A percentile compares a stretch with the other conserved stretches of the same genome.
Conservation (phyloP, 2,888 invertebrate species). For the Diadegma fenestrale region DNA sequence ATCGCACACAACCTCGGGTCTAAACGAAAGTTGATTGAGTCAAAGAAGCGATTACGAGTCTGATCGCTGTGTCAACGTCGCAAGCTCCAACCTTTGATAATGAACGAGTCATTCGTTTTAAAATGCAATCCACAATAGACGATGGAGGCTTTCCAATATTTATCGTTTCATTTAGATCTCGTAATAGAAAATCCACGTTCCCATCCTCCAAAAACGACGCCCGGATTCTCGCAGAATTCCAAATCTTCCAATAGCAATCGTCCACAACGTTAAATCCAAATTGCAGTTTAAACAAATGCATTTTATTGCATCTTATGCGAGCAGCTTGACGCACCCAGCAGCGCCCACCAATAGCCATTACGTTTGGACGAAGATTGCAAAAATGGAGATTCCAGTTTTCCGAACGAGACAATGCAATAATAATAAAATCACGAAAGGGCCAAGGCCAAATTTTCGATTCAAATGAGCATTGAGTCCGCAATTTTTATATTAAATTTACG, state of each 20-base stretch:
- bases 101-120: slow-evolving; percentile 1
- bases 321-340: neutral
- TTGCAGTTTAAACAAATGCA: neutral
- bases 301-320: no score
- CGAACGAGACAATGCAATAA: no score
- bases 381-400: no score
- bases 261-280: neutral
- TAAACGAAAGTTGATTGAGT: slow-evolving; percentile 1
- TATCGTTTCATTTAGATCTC: neutral
- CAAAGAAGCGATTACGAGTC: slow-evolving; percentile 12
- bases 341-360: neutral
- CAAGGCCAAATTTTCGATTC: neutral
- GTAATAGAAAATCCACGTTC: neutral
- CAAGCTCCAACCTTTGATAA: neutral
- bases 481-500: slow-evolving; percentile 83
- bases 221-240: neutral
- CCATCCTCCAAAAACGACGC: neutral
- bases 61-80: neutral
- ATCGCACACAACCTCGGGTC: neutral
- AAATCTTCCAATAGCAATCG: neutral
- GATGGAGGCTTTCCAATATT: no score
- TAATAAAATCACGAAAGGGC: neutral
- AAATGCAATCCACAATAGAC: neutral
- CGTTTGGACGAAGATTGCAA: neutral
- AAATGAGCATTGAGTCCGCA: slow-evolving; percentile 1